phyloP scores from a whole-genome alignment of 2,113 vertebrate genomes.

The Chaenocephalus aceratus region DNA sequence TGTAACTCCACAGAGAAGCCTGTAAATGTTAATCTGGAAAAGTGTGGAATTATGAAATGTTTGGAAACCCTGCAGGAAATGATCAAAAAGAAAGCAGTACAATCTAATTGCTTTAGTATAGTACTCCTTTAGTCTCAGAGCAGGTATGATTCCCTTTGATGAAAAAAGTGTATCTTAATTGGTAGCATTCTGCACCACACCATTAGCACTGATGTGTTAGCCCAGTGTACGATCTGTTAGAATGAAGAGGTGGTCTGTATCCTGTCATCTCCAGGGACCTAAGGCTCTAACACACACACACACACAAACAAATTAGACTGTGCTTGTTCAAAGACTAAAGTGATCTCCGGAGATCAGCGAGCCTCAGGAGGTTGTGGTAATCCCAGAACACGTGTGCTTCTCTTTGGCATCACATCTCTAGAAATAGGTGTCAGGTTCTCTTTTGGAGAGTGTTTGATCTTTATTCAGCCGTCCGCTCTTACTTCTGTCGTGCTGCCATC shows the following conservation, averaged over 20 bases:
- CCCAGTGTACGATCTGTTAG: neutral
- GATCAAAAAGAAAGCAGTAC: neutral
- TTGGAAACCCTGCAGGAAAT: no score
- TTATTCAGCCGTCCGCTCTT: constrained; percentile 2
- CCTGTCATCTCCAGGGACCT: constrained; percentile 32
- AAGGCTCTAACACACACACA: neutral
- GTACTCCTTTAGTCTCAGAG: neutral
- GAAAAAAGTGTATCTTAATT: neutral
- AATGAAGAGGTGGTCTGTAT: neutral
- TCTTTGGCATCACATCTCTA: constrained; percentile 31
- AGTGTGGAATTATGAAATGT: no score
- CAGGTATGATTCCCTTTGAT: neutral
- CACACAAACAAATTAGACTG: neutral
- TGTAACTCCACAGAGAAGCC: no score
- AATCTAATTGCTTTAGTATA: neutral
- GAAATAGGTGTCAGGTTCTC: constrained; percentile 37
- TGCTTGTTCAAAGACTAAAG: constrained; percentile 34
- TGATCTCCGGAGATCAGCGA: constrained; percentile 24
- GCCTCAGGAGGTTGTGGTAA: constrained; percentile 3
- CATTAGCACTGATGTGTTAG: neutral
- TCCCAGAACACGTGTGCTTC: constrained; percentile 31
- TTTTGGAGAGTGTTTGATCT: constrained; percentile 28
- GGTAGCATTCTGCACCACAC: neutral
- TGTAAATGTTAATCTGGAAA: no score
- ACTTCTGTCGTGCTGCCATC: neutral